phyloP scores from a whole-genome alignment of 2,888 invertebrate species.

The Ophion ventricosus region DNA sequence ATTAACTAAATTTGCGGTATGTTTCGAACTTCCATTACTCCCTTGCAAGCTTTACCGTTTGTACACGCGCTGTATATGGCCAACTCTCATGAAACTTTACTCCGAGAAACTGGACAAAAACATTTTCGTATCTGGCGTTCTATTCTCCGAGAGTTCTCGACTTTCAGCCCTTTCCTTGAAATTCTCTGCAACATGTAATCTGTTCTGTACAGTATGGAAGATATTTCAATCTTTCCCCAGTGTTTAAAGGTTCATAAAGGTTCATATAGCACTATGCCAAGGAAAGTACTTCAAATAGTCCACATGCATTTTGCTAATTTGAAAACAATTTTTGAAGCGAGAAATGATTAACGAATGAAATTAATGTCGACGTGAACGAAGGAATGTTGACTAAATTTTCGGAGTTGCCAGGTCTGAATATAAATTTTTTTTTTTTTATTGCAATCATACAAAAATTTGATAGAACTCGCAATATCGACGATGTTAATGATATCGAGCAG shows the following conservation, averaged over 20 bases:
- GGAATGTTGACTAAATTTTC: too few species aligned
- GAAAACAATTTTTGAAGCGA: background rate
- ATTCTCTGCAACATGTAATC: background rate
- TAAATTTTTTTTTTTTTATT: too few species aligned
- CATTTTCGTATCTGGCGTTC: conserved; percentile 63
- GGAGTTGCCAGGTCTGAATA: too few species aligned
- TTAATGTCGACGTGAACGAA: too few species aligned
- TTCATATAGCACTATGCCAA: background rate
- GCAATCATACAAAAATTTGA: too few species aligned
- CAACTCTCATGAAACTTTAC: conserved; percentile 62
- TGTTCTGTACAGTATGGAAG: background rate
- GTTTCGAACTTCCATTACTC: conserved; percentile 64
- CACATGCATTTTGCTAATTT: background rate
- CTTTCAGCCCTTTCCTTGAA: conserved; percentile 14
- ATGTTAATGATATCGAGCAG: too few species aligned
- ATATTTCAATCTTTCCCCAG: background rate
- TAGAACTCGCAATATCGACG: too few species aligned
- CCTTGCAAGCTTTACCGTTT: conserved; percentile 46
- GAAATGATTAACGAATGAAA: too few species aligned
- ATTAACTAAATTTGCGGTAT: conserved; percentile 70
- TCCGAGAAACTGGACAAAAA: conserved; percentile 67
- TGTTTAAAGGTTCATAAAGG: background rate
- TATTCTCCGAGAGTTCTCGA: conserved; percentile 37
- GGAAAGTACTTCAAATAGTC: background rate
- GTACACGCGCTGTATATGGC: conserved; percentile 21